A percentile compares a stretch with the other conserved stretches of the same genome.
Conservation (phyloP, 1,140 invertebrate genomes). For the Hesperophylax magnus region DNA sequence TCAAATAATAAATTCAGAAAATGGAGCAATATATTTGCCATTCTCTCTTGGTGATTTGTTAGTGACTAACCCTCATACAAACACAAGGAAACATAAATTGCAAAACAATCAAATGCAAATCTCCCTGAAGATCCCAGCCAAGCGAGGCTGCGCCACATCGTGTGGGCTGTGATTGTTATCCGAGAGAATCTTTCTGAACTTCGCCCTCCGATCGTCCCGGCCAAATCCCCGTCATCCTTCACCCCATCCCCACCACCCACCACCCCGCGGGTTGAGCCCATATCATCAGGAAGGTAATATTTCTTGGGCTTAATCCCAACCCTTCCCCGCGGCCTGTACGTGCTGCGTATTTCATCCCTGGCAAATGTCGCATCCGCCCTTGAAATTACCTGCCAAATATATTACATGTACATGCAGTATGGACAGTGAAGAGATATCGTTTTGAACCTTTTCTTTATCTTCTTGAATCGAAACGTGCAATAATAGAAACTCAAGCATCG, state of each 20-base stretch:
- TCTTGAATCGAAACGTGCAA: not conserved
- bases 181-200: constrained; percentile 25
- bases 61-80: not conserved
- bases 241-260: not conserved
- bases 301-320: constrained; percentile 29
- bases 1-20: no score
- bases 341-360: constrained; percentile 34
- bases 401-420: constrained; percentile 33
- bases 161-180: constrained; percentile 23
- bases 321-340: constrained; percentile 6
- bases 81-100: not conserved
- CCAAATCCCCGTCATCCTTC: constrained; percentile 32
- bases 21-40: no score
- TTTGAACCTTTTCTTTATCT: constrained; percentile 1
- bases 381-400: constrained; percentile 40
- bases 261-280: constrained; percentile 8
- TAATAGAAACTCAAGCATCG: no score
- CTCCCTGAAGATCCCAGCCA: not conserved
- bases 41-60: no score
- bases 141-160: not conserved
- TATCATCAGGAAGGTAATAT: constrained; percentile 44
- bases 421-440: constrained; percentile 19
- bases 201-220: constrained; percentile 14
- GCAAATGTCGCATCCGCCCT: constrained; percentile 38
- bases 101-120: constrained; percentile 24